phyloP scores from a whole-genome alignment of 2,888 invertebrate genomes.

The Synanthedon formicaeformis region DNA sequence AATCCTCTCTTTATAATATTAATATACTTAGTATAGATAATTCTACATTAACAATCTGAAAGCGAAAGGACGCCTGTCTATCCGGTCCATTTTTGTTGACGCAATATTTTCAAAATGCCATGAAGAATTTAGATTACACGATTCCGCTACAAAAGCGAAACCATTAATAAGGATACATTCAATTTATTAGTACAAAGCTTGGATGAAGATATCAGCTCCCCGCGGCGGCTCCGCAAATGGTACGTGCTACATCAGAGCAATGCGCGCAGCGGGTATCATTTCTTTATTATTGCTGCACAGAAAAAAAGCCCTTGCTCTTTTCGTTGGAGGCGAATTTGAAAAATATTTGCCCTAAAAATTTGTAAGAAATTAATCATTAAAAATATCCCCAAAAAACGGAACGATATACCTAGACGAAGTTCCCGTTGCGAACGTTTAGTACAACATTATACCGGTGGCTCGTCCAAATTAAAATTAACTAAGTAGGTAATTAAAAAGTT shows the following conservation, averaged over 20 bases:
- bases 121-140: too few relatives aligned
- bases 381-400: not conserved
- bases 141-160: not conserved
- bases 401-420: too few relatives aligned
- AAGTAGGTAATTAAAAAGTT: too few relatives aligned
- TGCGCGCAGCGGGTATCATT: constrained; percentile 33
- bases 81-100: too few relatives aligned
- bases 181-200: constrained; percentile 6
- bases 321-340: not conserved
- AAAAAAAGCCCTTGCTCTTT: constrained; percentile 2
- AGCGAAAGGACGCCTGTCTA: too few relatives aligned
- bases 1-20: too few relatives aligned
- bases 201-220: constrained; percentile 60
- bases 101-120: too few relatives aligned
- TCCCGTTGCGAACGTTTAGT: too few relatives aligned
- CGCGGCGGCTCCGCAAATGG: constrained; percentile 33
- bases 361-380: not conserved
- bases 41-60: too few relatives aligned
- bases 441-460: too few relatives aligned
- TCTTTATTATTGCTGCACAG: constrained; percentile 27
- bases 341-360: constrained; percentile 13
- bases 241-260: constrained; percentile 34
- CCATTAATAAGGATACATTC: constrained; percentile 11
- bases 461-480: too few relatives aligned
- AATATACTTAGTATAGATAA: too few relatives aligned